phyloP scores from a whole-genome alignment of 1,140 invertebrate genomes.

The Brachionus rotundiformis region DNA sequence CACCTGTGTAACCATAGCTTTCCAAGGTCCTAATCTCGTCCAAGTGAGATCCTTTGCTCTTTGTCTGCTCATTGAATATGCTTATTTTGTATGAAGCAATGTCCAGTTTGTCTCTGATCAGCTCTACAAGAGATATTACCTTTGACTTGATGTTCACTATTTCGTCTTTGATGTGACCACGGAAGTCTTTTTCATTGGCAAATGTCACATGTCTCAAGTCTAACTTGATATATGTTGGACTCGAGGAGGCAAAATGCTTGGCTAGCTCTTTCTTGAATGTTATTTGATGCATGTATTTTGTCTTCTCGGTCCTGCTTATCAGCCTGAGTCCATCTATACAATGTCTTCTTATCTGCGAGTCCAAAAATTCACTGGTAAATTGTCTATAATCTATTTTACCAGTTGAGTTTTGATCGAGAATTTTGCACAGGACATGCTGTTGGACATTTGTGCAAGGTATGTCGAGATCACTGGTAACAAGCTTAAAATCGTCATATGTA shows the following conservation, averaged over 20 bases:
- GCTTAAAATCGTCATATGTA: slow-evolving; percentile 45
- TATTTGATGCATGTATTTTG: neutral
- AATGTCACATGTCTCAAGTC: slow-evolving; percentile 28
- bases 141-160: neutral
- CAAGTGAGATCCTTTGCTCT: neutral
- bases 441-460: slow-evolving; percentile 46
- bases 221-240: neutral
- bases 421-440: slow-evolving; percentile 31
- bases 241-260: slow-evolving; percentile 24
- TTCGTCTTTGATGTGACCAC: slow-evolving; percentile 31
- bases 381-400: slow-evolving; percentile 1
- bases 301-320: neutral
- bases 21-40: slow-evolving; percentile 23
- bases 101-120: slow-evolving; percentile 5
- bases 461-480: slow-evolving; percentile 15
- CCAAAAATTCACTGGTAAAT: slow-evolving; percentile 23
- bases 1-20: slow-evolving; percentile 32
- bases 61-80: neutral
- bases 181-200: slow-evolving; percentile 21
- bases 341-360: slow-evolving; percentile 10
- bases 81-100: slow-evolving; percentile 29
- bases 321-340: slow-evolving; percentile 20
- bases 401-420: neutral
- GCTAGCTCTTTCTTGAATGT: slow-evolving; percentile 39
- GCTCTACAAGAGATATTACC: neutral